These are phyloP conservation scores for Otolemur crassicaudatus DNA, from an alignment of 2,797 vertebrate genomes.

Conservation along the genomic window DNA sequence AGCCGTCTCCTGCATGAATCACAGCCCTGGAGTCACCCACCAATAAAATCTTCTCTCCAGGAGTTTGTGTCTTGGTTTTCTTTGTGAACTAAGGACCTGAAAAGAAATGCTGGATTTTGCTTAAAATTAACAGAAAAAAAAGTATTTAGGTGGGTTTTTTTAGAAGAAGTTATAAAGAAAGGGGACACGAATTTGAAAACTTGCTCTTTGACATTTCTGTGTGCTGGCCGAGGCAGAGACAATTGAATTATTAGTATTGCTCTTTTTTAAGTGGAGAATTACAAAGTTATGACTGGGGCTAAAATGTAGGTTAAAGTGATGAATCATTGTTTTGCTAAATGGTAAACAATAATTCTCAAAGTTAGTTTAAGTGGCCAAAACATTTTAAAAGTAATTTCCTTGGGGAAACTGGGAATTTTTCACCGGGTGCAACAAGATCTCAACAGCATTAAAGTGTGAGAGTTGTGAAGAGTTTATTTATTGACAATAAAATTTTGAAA, in stretches of 20 bases:
- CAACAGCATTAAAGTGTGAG: slow-evolving; percentile 19
- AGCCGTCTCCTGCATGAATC: background rate
- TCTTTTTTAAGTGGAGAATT: background rate
- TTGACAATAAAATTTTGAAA: background rate
- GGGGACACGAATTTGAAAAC: background rate
- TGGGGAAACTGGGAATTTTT: background rate
- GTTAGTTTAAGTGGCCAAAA: background rate
- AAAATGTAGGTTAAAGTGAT: background rate
- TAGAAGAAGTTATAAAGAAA: background rate
- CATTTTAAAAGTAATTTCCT: background rate
- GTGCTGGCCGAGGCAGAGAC: background rate
- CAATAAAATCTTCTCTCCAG: background rate
- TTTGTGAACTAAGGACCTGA: background rate
- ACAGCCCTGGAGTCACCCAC: background rate
- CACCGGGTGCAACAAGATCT: background rate
- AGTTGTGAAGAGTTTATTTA: background rate
- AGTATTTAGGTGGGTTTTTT: slow-evolving; percentile 6
- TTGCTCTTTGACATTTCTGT: background rate
- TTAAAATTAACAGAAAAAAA: slow-evolving; percentile 1
- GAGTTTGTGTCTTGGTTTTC: background rate
- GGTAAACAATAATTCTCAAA: background rate
- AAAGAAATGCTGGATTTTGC: background rate
- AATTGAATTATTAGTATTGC: background rate
- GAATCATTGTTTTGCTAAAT: background rate
- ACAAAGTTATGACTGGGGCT: background rate